phyloP scores from a whole-genome alignment of 2,113 vertebrate species.

The Dipodomys ordii region DNA sequence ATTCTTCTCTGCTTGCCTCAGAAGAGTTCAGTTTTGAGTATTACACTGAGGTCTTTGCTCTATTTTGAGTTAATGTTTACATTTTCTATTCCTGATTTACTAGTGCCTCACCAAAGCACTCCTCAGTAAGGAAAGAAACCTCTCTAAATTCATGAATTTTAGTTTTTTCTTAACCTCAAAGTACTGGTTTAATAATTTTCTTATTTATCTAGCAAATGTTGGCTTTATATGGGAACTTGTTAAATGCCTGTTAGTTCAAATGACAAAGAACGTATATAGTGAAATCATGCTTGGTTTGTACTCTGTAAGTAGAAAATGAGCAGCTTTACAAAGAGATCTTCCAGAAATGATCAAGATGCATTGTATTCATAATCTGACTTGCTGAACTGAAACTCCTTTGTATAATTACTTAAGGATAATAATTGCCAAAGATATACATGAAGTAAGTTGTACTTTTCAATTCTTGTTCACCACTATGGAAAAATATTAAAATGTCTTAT shows the following conservation, averaged over 20 bases:
- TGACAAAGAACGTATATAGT: background rate
- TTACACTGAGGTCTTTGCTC: too few species aligned
- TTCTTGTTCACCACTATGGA: background rate
- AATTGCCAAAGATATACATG: too few species aligned
- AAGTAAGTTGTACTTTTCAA: background rate
- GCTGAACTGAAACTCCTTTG: too few species aligned
- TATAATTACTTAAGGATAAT: too few species aligned
- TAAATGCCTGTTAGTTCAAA: background rate
- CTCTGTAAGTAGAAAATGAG: background rate
- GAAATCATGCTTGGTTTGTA: background rate
- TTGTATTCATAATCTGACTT: too few species aligned
- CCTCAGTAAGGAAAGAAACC: background rate
- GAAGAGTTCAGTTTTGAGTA: too few species aligned
- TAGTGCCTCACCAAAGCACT: background rate
- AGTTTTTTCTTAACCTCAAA: background rate
- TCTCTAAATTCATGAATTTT: background rate
- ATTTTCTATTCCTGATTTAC: background rate
- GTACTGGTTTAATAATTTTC: background rate
- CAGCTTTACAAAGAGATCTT: background rate
- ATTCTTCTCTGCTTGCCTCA: too few species aligned
- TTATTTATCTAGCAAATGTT: background rate
- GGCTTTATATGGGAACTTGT: background rate
- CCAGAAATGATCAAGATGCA: too few species aligned
- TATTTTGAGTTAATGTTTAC: background rate
- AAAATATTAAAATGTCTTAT: background rate